Base-by-base conservation (phyloP, 2,888 invertebrate genomes). In the Lydus trimaculatus region DNA sequence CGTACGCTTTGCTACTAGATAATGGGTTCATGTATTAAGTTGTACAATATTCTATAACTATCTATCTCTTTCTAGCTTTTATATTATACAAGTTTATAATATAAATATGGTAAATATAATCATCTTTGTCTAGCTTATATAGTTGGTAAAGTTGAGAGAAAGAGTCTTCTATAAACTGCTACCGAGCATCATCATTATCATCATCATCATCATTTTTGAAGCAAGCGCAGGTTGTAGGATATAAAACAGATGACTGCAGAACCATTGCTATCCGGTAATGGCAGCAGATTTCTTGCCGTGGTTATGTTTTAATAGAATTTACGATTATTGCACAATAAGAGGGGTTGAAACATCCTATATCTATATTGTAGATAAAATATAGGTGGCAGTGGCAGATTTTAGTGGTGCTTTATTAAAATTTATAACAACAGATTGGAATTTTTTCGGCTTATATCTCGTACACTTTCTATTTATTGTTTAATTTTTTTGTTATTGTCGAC, bases 271-370 rank as follows among this genome's bases (percentile, higher is more conserved):
- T 5, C 23, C 56, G 78, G 82, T 85, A 84, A 85, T 85, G 85
- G 85, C 83, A 84, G 85, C 85, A 86, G 85, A 86, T 86, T 85
- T 85, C 84, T 83, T 85, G 85, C 85, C 83, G 85, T 85, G 86
- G 85, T 86, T 86, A 86, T 86, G 86, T 85, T 86, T 86, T 86
- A 86, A 86, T 85, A 85, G 85, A 85, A 86, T 86, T 86, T 86
- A 86, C 86, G 86, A 83, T 85, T 85, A 85, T 85, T 84, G 56
- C 56, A 84, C 84, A 78, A 81, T 72, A 77, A 81, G 82, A 80
- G 82, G 80, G 82, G 25, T 80, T 81, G 81, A 80, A 80, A 28
- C 25, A 56, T 28, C 23, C 25, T 56, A 56, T 56, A 56, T 56
- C 25, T 56, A 56, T 56, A 56, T 15, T 13, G 25, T 56, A 56